Evolutionary conservation across 1,140 invertebrate genomes (phyloP), one percentile per base, ranked within the genome.

Genomic region (Melanaphis sacchari): DNA sequence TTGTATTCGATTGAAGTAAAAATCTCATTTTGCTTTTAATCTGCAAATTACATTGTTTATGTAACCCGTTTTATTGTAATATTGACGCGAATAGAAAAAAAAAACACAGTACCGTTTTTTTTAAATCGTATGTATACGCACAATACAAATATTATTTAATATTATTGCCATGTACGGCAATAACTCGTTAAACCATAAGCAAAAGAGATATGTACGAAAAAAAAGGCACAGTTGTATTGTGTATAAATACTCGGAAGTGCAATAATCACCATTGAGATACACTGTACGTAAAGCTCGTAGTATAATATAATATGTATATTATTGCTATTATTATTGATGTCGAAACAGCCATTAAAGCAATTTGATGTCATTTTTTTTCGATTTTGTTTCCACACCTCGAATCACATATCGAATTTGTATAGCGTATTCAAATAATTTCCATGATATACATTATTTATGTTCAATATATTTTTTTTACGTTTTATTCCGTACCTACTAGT

Each of bases 341-440:
- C 59, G 31, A 76, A 76, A 76, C n/a, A 4, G 15, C 59, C 31
- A 76, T 76, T 76, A 76, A n/a, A n/a, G n/a, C 59, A 76, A 76
- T 76, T 76, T 76, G n/a, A 76, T 76, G 22, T 76, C 59, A 76
- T 76, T 76, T 76, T 76, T 76, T 76, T 76, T 76, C 59, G 59
- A 76, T 76, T 66, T 4, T 18, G 15, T 76, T 76, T 76, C 31
- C 59, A 31, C 59, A 66, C 59, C 15, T n/a, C 24, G 31, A 26
- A 76, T 76, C 59, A 2, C 59, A 15, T n/a, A n/a, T 76, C 31
- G 59, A 76, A 76, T 76, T 76, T 15, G n/a, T 15, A 0, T 1
- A n/a, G 31, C 18, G 31, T n/a, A 76, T 76, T 18, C 59, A n/a
- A n/a, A 76, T 76, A 76, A 76, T 76, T 76, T 76, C 59, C 59